Evolutionary conservation across 1,140 invertebrate genomes (phyloP), one percentile per base, ranked within the genome.

Genomic region (Dreissena polymorpha): DNA sequence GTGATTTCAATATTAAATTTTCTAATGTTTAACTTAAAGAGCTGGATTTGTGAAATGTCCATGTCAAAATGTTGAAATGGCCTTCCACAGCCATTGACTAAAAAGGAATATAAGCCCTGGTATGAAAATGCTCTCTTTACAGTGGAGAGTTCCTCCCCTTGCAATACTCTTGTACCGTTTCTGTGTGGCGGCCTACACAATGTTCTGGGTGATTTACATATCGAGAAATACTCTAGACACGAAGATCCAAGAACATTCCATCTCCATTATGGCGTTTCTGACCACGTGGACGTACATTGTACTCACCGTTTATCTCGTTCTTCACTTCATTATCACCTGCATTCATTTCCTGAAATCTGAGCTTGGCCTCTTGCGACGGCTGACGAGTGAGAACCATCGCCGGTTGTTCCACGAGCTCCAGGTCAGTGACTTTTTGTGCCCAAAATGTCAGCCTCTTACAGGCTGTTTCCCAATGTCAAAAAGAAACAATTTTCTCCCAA

Each of bases 281-380:
- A 91, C 90, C 51, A 87, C 86, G 49, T 91, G 90, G 90, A 90
- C 90, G 10, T 91, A 89, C 77, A 65, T 85, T 27, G 39, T 88
- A 49, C 83, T 91, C 55, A 84, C 89, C 10, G 55, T 87, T 13
- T 89, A 89, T 72, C 75, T 90, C 16, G 29, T 78, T 3, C 10
- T 85, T n/a, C 86, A 89, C 65, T 84, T 83, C 39, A 49, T 89
- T 14, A 75, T 81, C 8, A 69, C 84, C 27, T 39, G 39, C 39
- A 5, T 39, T 39, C 39, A 39, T 39, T 39, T 39, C 39, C 76
- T 72, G 57, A 53, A 64, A 60, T n/a, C 67, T 49, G 53, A 67
- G 1, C 65, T 64, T 21, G 39, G 67, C 6, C 21, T 57, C 25
- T 76, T 72, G 8, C 6, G 55, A 13, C 12, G 73, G 0, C 51